phyloP scores from a whole-genome alignment of 2,113 vertebrate species.

The Xiphias gladius region DNA sequence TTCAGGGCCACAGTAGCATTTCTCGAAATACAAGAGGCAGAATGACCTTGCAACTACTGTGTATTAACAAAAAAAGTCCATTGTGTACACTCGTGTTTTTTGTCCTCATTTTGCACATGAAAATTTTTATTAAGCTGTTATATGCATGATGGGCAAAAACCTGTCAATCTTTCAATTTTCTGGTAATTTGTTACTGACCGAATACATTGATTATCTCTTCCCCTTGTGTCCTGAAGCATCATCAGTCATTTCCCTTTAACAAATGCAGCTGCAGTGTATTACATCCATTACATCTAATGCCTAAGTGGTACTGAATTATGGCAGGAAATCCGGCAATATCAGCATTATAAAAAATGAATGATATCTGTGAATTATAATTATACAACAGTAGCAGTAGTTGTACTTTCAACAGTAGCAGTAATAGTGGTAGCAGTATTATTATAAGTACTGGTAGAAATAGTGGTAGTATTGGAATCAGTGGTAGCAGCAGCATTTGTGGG shows the following conservation, averaged over 20 bases:
- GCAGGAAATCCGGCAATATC: slow-evolving; percentile 21
- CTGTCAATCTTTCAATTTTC: slow-evolving; percentile 49
- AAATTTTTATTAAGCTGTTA: slow-evolving; percentile 16
- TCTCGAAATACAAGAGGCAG: background rate
- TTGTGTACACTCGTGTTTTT: background rate
- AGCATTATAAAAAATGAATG: slow-evolving; percentile 10
- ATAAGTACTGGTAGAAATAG: background rate
- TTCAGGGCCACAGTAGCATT: background rate
- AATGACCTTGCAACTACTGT: background rate
- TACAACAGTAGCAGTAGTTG: background rate
- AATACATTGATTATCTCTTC: slow-evolving; percentile 45
- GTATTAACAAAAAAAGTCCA: slow-evolving; percentile 1
- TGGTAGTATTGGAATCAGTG: background rate
- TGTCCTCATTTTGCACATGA: slow-evolving; percentile 11
- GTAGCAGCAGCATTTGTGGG: background rate
- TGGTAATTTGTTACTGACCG: slow-evolving; percentile 35
- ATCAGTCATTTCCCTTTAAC: slow-evolving; percentile 25
- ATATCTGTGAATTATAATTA: background rate
- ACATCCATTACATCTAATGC: slow-evolving; percentile 13
- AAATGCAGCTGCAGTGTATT: slow-evolving; percentile 12
- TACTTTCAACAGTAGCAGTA: background rate
- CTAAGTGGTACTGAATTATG: background rate
- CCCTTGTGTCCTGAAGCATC: slow-evolving; percentile 15
- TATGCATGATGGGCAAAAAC: slow-evolving; percentile 20
- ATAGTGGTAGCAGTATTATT: background rate